phyloP scores from a whole-genome alignment of 2,113 vertebrate species.

The Gnathochromis pfefferi region DNA sequence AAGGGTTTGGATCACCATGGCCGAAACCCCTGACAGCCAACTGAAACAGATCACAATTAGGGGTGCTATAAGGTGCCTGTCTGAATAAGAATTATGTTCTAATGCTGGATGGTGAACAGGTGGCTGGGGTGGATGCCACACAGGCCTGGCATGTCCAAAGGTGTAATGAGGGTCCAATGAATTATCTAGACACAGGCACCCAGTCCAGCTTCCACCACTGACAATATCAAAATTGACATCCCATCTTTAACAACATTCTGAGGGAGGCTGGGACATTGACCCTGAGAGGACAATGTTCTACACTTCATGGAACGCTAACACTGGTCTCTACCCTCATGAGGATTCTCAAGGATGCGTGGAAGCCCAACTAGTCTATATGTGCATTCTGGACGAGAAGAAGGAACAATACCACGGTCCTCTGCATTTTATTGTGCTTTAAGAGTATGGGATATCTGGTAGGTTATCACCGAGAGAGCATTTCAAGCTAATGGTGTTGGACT shows the following conservation, averaged over 20 bases:
- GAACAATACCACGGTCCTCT: not conserved
- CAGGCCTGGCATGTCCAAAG: not conserved
- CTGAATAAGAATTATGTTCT: not conserved
- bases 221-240: not conserved
- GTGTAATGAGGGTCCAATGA: not conserved
- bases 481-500: not conserved
- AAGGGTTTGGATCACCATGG: not conserved
- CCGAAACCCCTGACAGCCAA: not conserved
- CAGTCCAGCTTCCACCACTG: not conserved
- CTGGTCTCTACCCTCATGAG: not conserved
- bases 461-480: not conserved
- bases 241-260: not conserved
- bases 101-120: not conserved
- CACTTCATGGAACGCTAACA: not conserved
- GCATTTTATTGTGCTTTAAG: not conserved
- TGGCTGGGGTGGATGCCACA: not conserved
- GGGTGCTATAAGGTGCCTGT: not conserved
- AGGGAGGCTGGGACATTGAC: not conserved
- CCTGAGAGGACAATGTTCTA: not conserved
- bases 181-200: not conserved
- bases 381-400: not conserved
- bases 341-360: not conserved
- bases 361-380: not conserved
- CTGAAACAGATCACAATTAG: not conserved
- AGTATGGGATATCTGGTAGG: not conserved